Base-by-base conservation (phyloP, 2,113 vertebrate species). In the Alexandromys fortis region DNA sequence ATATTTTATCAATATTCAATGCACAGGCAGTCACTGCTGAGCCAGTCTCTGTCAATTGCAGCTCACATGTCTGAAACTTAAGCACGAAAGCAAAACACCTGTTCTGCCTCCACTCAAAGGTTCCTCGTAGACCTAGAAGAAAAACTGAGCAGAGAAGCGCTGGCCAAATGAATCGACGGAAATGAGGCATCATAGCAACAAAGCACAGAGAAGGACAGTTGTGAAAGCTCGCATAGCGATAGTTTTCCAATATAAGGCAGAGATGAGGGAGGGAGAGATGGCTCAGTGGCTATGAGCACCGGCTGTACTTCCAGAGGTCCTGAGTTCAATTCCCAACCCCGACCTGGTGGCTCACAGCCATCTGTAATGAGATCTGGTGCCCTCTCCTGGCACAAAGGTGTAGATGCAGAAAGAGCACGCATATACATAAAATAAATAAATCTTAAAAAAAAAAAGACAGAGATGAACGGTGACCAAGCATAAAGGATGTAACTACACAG, bases 401-500 rank as follows among this genome's bases (percentile, higher is more conserved):
- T 42, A 42, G 42, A 42, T 42, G 42, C 42, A 42, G 42, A 42
- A 42, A 42, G 42, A 42, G 42, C 42, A 42, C 42, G 3, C 42
- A 42, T 42, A 42, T 42, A 42, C 42, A 42, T 42, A 42, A 42
- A 42, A 42, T 42, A 42, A 42, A 42, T 42, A 42, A 42, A 42
- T 42, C 42, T 42, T 42, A 42, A 42, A 42, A 42, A 42, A 42
- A 42, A 42, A 42, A 42, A 42, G 47, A 49, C 6, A n/a, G 3
- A 33, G 76, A 10, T 33, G 42, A 73, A 13, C 2, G 28, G 61
- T 7, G 24, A 47, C 26, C 21, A 45, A 73, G 78, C 63, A 16
- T 12, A 1, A 3, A 4, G 16, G 35, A 30, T 19, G 19, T 58
- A 58, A 68, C 0, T 11, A 7, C 33, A 33, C 12, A 63, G 0